A percentile compares a stretch with the other conserved stretches of the same genome.
These are phyloP conservation scores for Nasonia giraulti DNA, from an alignment of 1,140 invertebrate genomes.

Conservation along the genomic window DNA sequence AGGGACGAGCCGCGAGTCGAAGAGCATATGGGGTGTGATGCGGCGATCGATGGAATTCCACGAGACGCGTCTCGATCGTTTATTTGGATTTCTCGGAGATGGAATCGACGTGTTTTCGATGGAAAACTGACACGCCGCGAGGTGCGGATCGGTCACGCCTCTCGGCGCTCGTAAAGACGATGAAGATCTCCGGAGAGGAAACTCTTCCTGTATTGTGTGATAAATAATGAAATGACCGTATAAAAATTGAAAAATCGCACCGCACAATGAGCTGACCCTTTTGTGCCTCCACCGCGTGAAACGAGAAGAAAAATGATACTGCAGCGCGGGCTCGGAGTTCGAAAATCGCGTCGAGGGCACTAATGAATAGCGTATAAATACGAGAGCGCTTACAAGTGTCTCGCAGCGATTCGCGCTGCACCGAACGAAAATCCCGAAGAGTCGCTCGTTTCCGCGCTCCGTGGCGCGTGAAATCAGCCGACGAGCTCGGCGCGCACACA, in stretches of 20 bases:
- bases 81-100: background rate
- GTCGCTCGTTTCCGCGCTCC: slow-evolving; percentile 62
- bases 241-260: too few species aligned
- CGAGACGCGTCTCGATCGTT: background rate
- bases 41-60: background rate
- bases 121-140: too few species aligned
- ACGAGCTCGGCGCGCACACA: slow-evolving; percentile 45
- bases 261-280: too few species aligned
- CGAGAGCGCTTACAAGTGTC: too few species aligned
- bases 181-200: too few species aligned
- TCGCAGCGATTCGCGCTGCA: background rate
- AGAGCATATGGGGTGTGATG: background rate
- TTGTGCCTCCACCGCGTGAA: too few species aligned
- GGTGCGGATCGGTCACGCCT: too few species aligned
- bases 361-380: slow-evolving; percentile 3
- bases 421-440: background rate
- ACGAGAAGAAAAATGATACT: too few species aligned
- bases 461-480: slow-evolving; percentile 66
- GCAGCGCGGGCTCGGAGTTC: too few species aligned
- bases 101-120: too few species aligned
- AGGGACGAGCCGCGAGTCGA: background rate
- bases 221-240: background rate
- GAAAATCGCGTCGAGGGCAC: background rate
- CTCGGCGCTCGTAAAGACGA: too few species aligned
- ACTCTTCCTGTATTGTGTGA: too few species aligned